Percentiles rank a stretch among this genome's conserved stretches.
phyloP scores from a whole-genome alignment of 2,797 vertebrate genomes.

The Cryptoblepharus egeriae region DNA sequence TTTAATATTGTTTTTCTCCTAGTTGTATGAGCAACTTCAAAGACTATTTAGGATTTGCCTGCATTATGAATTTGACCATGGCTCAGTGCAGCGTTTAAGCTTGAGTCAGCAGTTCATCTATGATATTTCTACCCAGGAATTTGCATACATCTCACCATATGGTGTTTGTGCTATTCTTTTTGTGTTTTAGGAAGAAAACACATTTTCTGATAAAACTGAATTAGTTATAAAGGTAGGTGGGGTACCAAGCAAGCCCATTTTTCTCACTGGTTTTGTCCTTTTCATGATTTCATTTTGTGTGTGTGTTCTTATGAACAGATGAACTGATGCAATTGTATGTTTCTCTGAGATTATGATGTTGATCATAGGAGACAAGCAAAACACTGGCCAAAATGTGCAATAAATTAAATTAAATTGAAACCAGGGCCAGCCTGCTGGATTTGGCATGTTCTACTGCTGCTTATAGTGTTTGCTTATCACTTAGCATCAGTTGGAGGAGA shows the following conservation, averaged over 20 bases:
- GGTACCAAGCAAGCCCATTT: background rate
- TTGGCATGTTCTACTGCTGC: background rate
- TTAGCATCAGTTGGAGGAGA: background rate
- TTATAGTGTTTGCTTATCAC: background rate
- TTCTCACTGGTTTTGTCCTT: background rate
- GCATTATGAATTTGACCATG: background rate
- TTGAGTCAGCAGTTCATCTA: background rate
- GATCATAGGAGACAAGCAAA: background rate
- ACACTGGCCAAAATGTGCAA: background rate
- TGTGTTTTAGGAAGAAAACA: background rate
- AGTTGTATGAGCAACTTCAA: background rate
- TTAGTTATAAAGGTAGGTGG: background rate
- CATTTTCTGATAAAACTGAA: background rate
- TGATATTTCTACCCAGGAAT: background rate
- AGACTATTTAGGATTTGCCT: background rate
- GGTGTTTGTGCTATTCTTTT: background rate
- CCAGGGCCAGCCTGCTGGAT: background rate
- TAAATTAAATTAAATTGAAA: conserved; percentile 5
- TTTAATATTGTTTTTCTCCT: background rate
- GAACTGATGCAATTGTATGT: background rate
- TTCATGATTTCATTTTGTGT: background rate
- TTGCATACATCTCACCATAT: background rate
- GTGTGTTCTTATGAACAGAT: background rate
- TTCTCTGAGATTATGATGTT: background rate
- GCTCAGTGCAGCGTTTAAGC: background rate